A percentile compares a stretch with the other conserved stretches of the same genome.
Evolutionary conservation across 2,888 invertebrate genomes (phyloP).

Genomic region (Nezara viridula): DNA sequence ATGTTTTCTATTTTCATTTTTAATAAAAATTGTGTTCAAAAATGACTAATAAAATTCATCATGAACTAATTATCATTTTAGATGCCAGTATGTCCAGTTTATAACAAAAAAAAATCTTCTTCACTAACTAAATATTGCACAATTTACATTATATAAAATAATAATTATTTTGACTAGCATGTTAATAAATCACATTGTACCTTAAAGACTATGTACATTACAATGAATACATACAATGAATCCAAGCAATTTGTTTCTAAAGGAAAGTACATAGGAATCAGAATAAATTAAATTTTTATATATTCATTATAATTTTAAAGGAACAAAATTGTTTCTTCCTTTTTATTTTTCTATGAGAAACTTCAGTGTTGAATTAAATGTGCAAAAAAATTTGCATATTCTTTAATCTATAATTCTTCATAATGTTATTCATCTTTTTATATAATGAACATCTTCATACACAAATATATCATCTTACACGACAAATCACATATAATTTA

Average conservation of each 20-base stretch:
- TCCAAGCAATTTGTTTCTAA: constrained; percentile 6
- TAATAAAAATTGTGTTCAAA: background rate
- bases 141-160: constrained; percentile 31
- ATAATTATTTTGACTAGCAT: constrained; percentile 32
- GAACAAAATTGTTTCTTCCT: background rate
- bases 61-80: background rate
- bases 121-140: constrained; percentile 30
- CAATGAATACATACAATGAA: no score
- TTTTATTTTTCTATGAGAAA: background rate
- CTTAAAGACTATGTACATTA: constrained; percentile 36
- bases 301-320: no score
- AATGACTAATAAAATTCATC: background rate
- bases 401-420: background rate
- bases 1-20: constrained; percentile 37
- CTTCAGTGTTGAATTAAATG: constrained; percentile 18
- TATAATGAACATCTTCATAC: background rate
- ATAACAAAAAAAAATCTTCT: background rate
- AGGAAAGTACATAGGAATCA: background rate
- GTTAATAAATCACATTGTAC: constrained; percentile 24
- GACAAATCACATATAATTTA: constrained; percentile 25
- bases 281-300: constrained; percentile 40
- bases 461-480: constrained; percentile 9
- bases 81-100: background rate
- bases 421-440: background rate
- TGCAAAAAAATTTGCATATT: constrained; percentile 1